Conservation (phyloP, 2,797 vertebrate species). For the Spinus olivaceus region DNA sequence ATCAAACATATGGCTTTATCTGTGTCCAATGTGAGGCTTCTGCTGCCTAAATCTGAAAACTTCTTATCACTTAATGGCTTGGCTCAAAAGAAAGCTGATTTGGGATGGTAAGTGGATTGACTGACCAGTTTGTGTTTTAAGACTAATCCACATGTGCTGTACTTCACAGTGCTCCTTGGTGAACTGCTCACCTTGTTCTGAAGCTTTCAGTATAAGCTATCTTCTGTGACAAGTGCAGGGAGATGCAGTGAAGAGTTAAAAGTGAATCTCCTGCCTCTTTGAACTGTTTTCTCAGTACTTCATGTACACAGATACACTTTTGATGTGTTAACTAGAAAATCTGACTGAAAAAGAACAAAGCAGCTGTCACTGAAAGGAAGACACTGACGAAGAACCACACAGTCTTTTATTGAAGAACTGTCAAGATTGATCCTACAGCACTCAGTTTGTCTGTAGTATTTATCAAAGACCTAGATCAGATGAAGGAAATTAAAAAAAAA, state of each 20-base stretch:
- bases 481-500: constrained; percentile 78
- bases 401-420: constrained; percentile 92
- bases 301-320: constrained; percentile 85
- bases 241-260: constrained; percentile 80
- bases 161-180: constrained; percentile 41
- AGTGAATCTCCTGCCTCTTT: constrained; percentile 81
- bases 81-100: constrained; percentile 48
- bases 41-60: constrained; percentile 42
- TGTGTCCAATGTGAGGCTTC: not conserved
- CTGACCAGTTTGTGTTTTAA: constrained; percentile 56
- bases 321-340: constrained; percentile 94
- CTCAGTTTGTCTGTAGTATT: constrained; percentile 80
- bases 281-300: constrained; percentile 80
- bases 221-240: constrained; percentile 70
- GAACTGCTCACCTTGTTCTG: constrained; percentile 69
- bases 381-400: constrained; percentile 86
- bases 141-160: constrained; percentile 33
- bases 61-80: constrained; percentile 43
- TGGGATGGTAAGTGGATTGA: constrained; percentile 30
- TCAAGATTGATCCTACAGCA: constrained; percentile 80
- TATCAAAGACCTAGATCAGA: constrained; percentile 81
- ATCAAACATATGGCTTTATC: constrained; percentile 43
- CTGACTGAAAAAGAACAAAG: constrained; percentile 92
- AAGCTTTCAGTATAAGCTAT: constrained; percentile 51
- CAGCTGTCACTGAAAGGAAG: constrained; percentile 86